Percentiles rank a stretch among this genome's conserved stretches.
Evolutionary conservation across 2,888 invertebrate genomes (phyloP).

Genomic region (Heliconius charithonia): DNA sequence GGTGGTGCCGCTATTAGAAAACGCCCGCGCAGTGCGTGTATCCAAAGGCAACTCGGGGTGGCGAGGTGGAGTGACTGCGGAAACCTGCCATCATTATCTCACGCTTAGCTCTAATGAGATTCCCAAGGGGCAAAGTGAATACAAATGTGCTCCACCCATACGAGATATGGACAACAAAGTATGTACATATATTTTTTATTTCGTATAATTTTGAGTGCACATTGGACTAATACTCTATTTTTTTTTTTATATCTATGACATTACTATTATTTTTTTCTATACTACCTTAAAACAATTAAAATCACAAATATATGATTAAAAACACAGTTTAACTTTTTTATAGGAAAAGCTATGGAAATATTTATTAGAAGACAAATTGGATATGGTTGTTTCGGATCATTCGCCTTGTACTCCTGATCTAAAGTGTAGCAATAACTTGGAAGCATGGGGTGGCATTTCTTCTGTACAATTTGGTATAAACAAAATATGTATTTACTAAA

Average conservation of each 20-base stretch:
- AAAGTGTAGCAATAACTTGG: slow-evolving; percentile 86
- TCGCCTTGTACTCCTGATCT: slow-evolving; percentile 87
- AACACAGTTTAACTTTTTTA: slow-evolving; percentile 30
- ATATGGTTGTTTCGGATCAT: slow-evolving; percentile 87
- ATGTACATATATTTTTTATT: slow-evolving; percentile 58
- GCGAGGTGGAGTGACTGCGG: slow-evolving; percentile 85
- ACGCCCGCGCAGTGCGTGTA: slow-evolving; percentile 72
- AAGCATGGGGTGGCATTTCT: slow-evolving; percentile 90
- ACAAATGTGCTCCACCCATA: slow-evolving; percentile 89
- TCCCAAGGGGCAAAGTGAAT: slow-evolving; percentile 86
- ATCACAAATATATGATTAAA: not conserved
- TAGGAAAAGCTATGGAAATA: slow-evolving; percentile 86
- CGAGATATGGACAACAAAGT: slow-evolving; percentile 85
- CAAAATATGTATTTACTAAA: not conserved
- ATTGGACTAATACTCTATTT: not conserved
- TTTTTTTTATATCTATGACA: too few species aligned
- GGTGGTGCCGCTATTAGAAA: slow-evolving; percentile 83
- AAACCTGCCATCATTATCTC: slow-evolving; percentile 90
- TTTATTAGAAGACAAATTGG: slow-evolving; percentile 81
- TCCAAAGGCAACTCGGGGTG: slow-evolving; percentile 79
- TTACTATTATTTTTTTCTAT: not conserved
- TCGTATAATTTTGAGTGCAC: not conserved
- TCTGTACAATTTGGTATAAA: slow-evolving; percentile 87
- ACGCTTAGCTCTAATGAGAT: slow-evolving; percentile 86
- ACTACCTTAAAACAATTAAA: not conserved